phyloP scores from a whole-genome alignment of 2,797 vertebrate species.

The Muscicapa comitata region DNA sequence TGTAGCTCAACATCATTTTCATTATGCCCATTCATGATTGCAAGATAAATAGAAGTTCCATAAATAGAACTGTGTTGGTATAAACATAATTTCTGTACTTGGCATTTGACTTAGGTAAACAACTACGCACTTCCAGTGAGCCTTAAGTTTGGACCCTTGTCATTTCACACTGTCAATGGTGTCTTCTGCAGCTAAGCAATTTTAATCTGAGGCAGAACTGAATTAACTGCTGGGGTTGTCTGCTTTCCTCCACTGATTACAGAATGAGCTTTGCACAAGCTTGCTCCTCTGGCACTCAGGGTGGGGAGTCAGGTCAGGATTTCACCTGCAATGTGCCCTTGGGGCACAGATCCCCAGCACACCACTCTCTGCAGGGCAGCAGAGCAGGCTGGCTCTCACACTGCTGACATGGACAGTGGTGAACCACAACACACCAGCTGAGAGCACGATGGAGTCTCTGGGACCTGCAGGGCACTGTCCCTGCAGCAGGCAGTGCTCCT shows the following conservation, averaged over 20 bases:
- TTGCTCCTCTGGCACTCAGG: accelerated
- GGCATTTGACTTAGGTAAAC: slow-evolving; percentile 20
- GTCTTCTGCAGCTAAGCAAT: neutral
- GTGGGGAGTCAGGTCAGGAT: neutral
- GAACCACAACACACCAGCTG: neutral
- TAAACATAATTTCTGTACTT: slow-evolving; percentile 39
- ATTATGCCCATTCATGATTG: neutral
- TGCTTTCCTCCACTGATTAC: neutral
- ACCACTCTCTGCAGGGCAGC: neutral
- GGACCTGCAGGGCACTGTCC: neutral
- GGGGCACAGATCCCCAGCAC: accelerated
- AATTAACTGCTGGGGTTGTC: neutral
- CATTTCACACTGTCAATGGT: neutral
- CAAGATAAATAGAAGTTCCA: neutral
- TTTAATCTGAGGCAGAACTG: neutral
- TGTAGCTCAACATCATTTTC: slow-evolving; percentile 16
- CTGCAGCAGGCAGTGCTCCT: neutral
- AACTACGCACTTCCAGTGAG: neutral
- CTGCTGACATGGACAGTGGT: neutral
- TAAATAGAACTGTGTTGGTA: slow-evolving; percentile 40
- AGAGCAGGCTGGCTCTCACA: neutral
- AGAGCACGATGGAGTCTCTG: neutral
- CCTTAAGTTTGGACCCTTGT: neutral
- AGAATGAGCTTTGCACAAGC: neutral
- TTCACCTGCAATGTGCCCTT: neutral